Evolutionary conservation across 2,888 invertebrate species (phyloP).

Genomic region (Zaprionus bogoriensis): DNA sequence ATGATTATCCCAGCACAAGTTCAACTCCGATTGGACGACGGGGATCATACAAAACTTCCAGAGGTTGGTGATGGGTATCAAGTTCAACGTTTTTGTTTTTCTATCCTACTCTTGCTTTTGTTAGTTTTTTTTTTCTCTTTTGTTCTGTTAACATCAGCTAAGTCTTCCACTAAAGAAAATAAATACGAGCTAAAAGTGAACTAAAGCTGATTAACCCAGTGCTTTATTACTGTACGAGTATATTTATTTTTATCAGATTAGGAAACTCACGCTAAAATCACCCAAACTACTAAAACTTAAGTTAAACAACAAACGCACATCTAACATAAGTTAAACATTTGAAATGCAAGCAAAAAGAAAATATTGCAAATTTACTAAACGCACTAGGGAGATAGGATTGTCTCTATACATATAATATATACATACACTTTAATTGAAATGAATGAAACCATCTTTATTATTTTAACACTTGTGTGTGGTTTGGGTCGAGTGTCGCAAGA

Average conservation of each 20-base stretch:
- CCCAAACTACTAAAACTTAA: slow-evolving; percentile 24
- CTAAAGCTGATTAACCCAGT: slow-evolving; percentile 18
- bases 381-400: slow-evolving; percentile 26
- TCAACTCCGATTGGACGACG: slow-evolving; percentile 89
- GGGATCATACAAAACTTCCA: slow-evolving; percentile 93
- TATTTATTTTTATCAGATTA: slow-evolving; percentile 3
- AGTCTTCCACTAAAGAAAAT: too few relatives aligned
- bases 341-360: not conserved
- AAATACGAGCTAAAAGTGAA: not conserved
- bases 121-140: slow-evolving; percentile 9
- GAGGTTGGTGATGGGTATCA: slow-evolving; percentile 87
- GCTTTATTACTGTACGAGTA: not conserved
- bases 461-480: slow-evolving; percentile 4
- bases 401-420: not conserved
- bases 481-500: slow-evolving; percentile 7
- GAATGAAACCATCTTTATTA: not conserved
- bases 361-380: slow-evolving; percentile 23
- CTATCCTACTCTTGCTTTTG: slow-evolving; percentile 47
- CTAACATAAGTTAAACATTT: slow-evolving; percentile 20
- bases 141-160: slow-evolving; percentile 15
- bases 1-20: slow-evolving; percentile 84
- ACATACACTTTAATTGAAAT: not conserved
- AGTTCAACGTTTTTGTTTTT: slow-evolving; percentile 15
- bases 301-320: slow-evolving; percentile 16
- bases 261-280: slow-evolving; percentile 35